phyloP scores from a whole-genome alignment of 2,888 invertebrate species.

The Aleiodes leptofemur region DNA sequence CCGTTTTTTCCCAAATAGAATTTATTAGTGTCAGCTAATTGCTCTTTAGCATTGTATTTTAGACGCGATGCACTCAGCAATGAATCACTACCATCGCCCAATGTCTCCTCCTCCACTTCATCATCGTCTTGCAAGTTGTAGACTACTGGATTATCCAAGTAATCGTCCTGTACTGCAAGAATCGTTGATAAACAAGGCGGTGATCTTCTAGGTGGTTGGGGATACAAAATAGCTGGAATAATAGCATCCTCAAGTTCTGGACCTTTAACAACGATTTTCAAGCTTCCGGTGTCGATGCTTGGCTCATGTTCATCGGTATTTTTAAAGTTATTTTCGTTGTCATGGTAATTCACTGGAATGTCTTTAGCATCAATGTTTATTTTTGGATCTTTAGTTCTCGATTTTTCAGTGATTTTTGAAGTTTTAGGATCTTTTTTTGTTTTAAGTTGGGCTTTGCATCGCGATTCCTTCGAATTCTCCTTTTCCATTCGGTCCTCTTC shows the following conservation, averaged over 20 bases:
- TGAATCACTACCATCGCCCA: constrained; percentile 81
- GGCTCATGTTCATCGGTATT: background rate
- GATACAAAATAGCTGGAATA: constrained; percentile 86
- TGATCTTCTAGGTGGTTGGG: constrained; percentile 86
- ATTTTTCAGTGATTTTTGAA: background rate
- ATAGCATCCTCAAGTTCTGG: constrained; percentile 82
- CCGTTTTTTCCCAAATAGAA: constrained; percentile 30
- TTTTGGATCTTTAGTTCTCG: constrained; percentile 15
- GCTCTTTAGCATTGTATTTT: constrained; percentile 60
- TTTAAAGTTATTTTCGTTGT: background rate
- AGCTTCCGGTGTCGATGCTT: constrained; percentile 66
- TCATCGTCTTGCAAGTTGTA: constrained; percentile 80
- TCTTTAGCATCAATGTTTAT: constrained; percentile 25
- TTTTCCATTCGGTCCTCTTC: constrained; percentile 32
- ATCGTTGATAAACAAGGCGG: constrained; percentile 71
- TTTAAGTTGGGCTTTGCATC: background rate
- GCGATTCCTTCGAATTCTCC: background rate
- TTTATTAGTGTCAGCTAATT: constrained; percentile 13
- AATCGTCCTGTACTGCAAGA: constrained; percentile 66
- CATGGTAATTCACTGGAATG: background rate
- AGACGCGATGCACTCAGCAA: constrained; percentile 80
- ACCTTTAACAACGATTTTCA: constrained; percentile 77
- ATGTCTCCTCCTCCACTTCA: constrained; percentile 74
- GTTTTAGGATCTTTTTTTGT: constrained; percentile 6
- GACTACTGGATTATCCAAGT: constrained; percentile 75